phyloP scores from a whole-genome alignment of 2,797 vertebrate species.

The Remorina albescens region DNA sequence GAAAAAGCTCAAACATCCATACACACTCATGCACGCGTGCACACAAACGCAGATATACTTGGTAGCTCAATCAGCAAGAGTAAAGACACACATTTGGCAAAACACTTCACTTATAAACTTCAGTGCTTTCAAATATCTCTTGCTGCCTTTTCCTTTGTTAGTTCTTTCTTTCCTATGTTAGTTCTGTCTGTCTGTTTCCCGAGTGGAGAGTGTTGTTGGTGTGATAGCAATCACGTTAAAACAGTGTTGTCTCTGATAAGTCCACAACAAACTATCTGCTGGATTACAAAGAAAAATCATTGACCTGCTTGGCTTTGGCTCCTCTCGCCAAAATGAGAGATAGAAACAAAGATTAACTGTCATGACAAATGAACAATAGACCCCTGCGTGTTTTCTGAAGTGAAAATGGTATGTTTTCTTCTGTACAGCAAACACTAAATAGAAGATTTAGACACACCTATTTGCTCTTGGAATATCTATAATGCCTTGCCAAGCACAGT shows the following conservation, averaged over 20 bases:
- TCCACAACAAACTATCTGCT: conserved; percentile 17
- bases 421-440: conserved; percentile 56
- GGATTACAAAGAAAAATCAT: neutral
- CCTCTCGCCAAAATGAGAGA: neutral
- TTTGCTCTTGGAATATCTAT: conserved; percentile 69
- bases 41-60: conserved; percentile 6
- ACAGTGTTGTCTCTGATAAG: conserved; percentile 40
- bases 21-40: conserved; percentile 7
- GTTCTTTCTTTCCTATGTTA: conserved; percentile 3
- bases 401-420: conserved; percentile 62
- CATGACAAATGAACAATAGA: conserved; percentile 19
- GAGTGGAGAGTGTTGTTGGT: conserved; percentile 37
- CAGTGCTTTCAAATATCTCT: conserved; percentile 21
- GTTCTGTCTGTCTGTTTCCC: conserved; percentile 24
- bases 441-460: conserved; percentile 42
- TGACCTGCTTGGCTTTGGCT: conserved; percentile 7
- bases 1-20: conserved; percentile 14
- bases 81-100: conserved; percentile 6
- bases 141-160: conserved; percentile 1
- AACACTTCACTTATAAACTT: conserved; percentile 37
- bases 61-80: neutral
- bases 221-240: conserved; percentile 70
- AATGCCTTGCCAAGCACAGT: conserved; percentile 58
- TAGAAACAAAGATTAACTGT: conserved; percentile 19
- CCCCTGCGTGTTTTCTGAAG: conserved; percentile 52